Percentiles rank a stretch among this genome's conserved stretches.
phyloP scores from a whole-genome alignment of 2,113 vertebrate genomes.

The Sinosuthora webbiana region DNA sequence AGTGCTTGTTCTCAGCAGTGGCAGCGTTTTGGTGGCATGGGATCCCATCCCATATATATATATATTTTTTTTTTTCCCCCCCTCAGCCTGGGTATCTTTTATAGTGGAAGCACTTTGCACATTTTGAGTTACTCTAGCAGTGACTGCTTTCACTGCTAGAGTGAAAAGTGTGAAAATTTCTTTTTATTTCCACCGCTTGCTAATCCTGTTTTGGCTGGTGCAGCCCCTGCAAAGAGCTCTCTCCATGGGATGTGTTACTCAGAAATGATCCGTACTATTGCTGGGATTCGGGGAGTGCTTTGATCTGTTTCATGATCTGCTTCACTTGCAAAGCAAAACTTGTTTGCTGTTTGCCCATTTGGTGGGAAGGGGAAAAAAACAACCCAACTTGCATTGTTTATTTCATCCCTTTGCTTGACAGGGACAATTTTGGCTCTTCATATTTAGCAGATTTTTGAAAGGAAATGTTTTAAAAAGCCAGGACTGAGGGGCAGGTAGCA shows the following conservation, averaged over 20 bases:
- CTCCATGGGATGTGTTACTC: slow-evolving; percentile 52
- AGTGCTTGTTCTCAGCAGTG: not conserved
- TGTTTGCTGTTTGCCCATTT: not conserved
- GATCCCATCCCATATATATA: not conserved
- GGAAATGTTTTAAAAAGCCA: not conserved
- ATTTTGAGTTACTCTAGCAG: slow-evolving; percentile 32
- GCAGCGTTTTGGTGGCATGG: not conserved
- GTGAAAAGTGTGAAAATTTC: slow-evolving; percentile 51
- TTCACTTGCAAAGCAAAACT: slow-evolving; percentile 15
- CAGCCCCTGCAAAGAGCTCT: slow-evolving; percentile 31
- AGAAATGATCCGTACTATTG: not conserved
- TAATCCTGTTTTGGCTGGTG: slow-evolving; percentile 63
- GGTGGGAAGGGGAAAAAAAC: not conserved
- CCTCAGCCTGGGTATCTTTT: not conserved
- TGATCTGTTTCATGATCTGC: not conserved
- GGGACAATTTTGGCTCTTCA: not conserved
- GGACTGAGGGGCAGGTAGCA: not conserved
- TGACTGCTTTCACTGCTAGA: slow-evolving; percentile 31
- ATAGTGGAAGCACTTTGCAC: slow-evolving; percentile 29
- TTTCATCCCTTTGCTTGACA: not conserved
- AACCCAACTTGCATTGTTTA: not conserved
- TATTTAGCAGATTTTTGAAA: not conserved
- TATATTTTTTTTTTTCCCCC: not conserved
- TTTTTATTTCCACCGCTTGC: slow-evolving; percentile 56
- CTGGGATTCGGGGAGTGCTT: not conserved